Conservation (phyloP, 1,140 invertebrate species). For the Temnothorax longispinosus region DNA sequence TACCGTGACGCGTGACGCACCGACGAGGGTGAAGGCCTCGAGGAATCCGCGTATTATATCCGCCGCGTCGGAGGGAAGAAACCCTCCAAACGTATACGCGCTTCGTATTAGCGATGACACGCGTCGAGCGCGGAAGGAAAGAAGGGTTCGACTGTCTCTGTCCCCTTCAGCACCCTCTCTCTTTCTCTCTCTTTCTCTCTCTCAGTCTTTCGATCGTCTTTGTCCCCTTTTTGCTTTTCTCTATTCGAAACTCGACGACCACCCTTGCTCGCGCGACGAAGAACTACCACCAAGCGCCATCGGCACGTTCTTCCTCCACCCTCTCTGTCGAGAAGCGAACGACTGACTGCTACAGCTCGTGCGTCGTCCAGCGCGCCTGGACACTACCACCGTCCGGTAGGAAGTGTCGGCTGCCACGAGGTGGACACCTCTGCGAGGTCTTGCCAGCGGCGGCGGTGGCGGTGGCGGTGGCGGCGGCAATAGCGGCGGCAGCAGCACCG, state of each 20-base stretch:
- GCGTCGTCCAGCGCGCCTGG: slow-evolving; percentile 68
- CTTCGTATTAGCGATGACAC: slow-evolving; percentile 65
- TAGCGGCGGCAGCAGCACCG: background rate
- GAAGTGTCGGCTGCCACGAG: slow-evolving; percentile 74
- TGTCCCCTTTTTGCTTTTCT: background rate
- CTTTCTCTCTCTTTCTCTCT: no score
- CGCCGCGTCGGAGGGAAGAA: slow-evolving; percentile 69
- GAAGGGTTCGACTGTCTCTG: slow-evolving; percentile 66
- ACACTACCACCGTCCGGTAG: slow-evolving; percentile 74
- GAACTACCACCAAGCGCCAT: slow-evolving; percentile 49
- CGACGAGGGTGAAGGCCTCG: slow-evolving; percentile 62
- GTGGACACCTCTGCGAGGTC: slow-evolving; percentile 71
- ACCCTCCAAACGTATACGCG: slow-evolving; percentile 73
- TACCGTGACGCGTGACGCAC: slow-evolving; percentile 41
- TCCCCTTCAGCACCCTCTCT: slow-evolving; percentile 25
- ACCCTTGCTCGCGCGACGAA: slow-evolving; percentile 1
- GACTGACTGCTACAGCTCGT: slow-evolving; percentile 56
- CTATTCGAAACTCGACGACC: slow-evolving; percentile 27
- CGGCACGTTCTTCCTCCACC: slow-evolving; percentile 48
- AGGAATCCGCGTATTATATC: slow-evolving; percentile 63
- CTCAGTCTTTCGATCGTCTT: slow-evolving; percentile 4
- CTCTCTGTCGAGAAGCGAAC: slow-evolving; percentile 46
- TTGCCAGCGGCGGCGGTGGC: slow-evolving; percentile 62
- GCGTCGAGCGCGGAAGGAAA: slow-evolving; percentile 57
- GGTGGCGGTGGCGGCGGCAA: slow-evolving; percentile 11